Evolutionary conservation across 2,113 vertebrate genomes (phyloP), one percentile per base, ranked within the genome.

Genomic region (Oenanthe oenanthe): DNA sequence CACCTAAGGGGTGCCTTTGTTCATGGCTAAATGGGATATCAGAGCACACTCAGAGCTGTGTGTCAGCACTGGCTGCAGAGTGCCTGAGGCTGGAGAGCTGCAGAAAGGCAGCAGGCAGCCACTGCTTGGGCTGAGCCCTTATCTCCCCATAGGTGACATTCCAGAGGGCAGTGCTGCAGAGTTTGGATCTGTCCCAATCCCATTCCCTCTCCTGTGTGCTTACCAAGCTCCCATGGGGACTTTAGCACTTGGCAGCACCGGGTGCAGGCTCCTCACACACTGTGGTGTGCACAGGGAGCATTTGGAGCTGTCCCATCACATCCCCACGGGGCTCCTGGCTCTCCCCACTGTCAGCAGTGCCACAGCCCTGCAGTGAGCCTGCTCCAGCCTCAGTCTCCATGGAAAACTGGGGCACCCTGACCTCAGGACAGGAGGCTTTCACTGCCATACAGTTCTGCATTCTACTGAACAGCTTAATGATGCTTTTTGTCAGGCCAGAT

Each of bases 401-500:
- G 61, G 62, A 22, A 75, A 56, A 83, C 68, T 81, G 25, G 9
- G 38, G 65, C 26, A 61, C 36, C 16, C 38, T n/a, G 80, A 53
- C 68, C 62, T 57, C 68, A 29, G 61, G 2, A 16, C 47, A 50
- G 61, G 40, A 77, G 12, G 43, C n/a, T 78, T 75, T 36, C 5
- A 0, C 42, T 83, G 80, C 66, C 29, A 21, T 7, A 19, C 0
- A 0, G 81, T 65, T 84, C 68, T 63, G 45, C 51, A 42, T 94
- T 85, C 73, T 75, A n/a, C 74, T 70, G 31, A 61, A 47, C 13
- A 40, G 32, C 82, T 82, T 90, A 62, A 32, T 20, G 26, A 78
- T 48, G 48, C 28, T 38, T 71, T 94, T 57, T 38, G 15, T 84
- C 85, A 82, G 73, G 78, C 77, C 93, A 93, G 75, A 78, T 50